A percentile compares a stretch with the other conserved stretches of the same genome.
These are phyloP conservation scores for Chionoecetes opilio DNA, from an alignment of 1,140 invertebrate genomes.

Conservation along the genomic window DNA sequence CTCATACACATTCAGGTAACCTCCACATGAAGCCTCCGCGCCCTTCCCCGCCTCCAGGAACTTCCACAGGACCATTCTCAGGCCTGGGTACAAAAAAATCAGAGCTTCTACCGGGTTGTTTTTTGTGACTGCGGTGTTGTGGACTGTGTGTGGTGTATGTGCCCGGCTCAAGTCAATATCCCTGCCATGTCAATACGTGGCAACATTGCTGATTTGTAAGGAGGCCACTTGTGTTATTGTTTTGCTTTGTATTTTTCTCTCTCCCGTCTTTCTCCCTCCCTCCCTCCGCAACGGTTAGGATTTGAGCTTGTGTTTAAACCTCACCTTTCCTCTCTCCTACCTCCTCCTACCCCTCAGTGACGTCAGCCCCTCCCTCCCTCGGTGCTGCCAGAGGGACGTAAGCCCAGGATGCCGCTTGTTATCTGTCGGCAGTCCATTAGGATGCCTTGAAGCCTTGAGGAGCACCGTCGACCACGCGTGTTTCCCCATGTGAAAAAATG, in stretches of 20 bases:
- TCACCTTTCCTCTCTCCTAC: constrained; percentile 9
- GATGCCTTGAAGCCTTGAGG: background rate
- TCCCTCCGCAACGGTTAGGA: background rate
- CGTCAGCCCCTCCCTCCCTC: background rate
- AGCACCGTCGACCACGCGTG: too few relatives aligned
- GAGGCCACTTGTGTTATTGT: background rate
- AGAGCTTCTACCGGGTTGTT: too few relatives aligned
- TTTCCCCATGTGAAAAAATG: background rate
- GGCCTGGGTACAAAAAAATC: background rate
- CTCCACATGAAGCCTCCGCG: too few relatives aligned
- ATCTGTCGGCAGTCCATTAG: background rate
- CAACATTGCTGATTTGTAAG: background rate
- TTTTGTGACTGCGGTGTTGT: background rate
- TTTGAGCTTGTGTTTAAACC: constrained; percentile 19
- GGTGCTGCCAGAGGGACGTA: background rate
- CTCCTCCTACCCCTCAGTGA: background rate
- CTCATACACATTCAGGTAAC: background rate
- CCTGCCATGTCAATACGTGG: background rate
- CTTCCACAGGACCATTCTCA: background rate
- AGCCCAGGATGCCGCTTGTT: background rate
- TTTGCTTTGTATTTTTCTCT: background rate
- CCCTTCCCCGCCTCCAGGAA: background rate
- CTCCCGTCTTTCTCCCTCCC: background rate
- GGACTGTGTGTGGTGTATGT: too few relatives aligned
- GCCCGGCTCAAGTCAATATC: background rate